These are phyloP conservation scores for Anisognathus igniventris DNA, from an alignment of 2,797 vertebrate genomes.

Conservation along the genomic window DNA sequence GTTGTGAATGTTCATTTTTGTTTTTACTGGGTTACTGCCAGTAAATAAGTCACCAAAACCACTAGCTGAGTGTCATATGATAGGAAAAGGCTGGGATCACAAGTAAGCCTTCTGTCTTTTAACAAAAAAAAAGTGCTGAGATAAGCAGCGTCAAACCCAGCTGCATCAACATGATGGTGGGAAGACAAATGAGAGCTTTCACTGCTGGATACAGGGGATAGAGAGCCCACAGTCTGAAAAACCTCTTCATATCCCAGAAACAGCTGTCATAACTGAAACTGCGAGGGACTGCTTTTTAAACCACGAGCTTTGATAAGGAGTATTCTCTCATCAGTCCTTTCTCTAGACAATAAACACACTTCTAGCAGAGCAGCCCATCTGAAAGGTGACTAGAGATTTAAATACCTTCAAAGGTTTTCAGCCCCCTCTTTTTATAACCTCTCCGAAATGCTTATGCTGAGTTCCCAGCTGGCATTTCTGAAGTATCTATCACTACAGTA, in stretches of 20 bases:
- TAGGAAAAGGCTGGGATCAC: constrained; percentile 80
- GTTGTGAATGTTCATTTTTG: constrained; percentile 76
- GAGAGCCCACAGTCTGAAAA: constrained; percentile 61
- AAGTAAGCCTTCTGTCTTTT: constrained; percentile 78
- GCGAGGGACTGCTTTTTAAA: constrained; percentile 43
- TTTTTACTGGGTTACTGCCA: constrained; percentile 76
- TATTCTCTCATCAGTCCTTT: constrained; percentile 15
- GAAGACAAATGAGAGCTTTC: constrained; percentile 79
- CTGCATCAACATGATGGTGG: constrained; percentile 78
- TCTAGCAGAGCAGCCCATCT: background rate
- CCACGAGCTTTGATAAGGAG: constrained; percentile 38
- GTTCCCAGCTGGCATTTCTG: background rate
- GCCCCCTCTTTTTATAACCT: background rate
- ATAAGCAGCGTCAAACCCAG: constrained; percentile 79
- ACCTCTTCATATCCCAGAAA: constrained; percentile 59
- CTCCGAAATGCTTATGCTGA: background rate
- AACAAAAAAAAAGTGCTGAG: constrained; percentile 72
- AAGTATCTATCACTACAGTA: background rate
- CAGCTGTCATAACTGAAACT: constrained; percentile 69
- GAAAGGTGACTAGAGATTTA: constrained; percentile 31
- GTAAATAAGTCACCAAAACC: constrained; percentile 80
- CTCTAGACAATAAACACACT: constrained; percentile 30
- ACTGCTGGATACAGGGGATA: constrained; percentile 70
- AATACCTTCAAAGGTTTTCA: constrained; percentile 10
- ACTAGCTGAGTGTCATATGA: constrained; percentile 78